Conservation (phyloP, 2,113 vertebrate species). For the Scomber scombrus region DNA sequence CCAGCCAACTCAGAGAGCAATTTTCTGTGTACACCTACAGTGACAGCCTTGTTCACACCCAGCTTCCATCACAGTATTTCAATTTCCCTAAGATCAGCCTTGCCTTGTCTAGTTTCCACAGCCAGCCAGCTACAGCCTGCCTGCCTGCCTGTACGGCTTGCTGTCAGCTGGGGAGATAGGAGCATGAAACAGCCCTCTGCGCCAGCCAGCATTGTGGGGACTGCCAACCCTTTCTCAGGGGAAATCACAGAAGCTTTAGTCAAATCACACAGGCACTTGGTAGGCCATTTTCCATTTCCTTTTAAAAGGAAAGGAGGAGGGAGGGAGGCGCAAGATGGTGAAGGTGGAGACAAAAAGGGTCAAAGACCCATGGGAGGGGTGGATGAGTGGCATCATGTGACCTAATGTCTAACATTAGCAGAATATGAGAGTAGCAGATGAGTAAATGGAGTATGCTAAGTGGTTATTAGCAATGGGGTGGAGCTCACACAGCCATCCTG, state of each 20-base stretch:
- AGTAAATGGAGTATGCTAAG: conserved; percentile 75
- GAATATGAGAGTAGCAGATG: conserved; percentile 67
- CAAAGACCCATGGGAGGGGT: conserved; percentile 58
- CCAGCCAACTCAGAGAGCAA: conserved; percentile 57
- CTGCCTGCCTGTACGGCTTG: conserved; percentile 57
- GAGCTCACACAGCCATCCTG: conserved; percentile 45
- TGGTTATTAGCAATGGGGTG: conserved; percentile 70
- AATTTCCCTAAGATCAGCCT: conserved; percentile 77
- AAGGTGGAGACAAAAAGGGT: conserved; percentile 51
- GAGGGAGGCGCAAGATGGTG: conserved; percentile 24
- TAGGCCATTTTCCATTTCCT: conserved; percentile 70
- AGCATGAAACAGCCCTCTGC: conserved; percentile 71
- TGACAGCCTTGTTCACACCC: conserved; percentile 77
- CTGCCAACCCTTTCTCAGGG: conserved; percentile 77
- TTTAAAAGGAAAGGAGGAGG: conserved; percentile 27
- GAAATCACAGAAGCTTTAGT: conserved; percentile 84
- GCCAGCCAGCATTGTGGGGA: conserved; percentile 65
- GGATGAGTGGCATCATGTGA: conserved; percentile 52
- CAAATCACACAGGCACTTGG: conserved; percentile 76
- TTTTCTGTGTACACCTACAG: conserved; percentile 69
- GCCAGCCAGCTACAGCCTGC: conserved; percentile 55
- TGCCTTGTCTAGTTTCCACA: conserved; percentile 68
- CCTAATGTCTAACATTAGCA: conserved; percentile 68
- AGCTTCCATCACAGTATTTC: conserved; percentile 77
- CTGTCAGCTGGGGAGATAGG: conserved; percentile 78